Evolutionary conservation across 2,888 invertebrate genomes (phyloP).

Genomic region (Argyresthia goedartella): DNA sequence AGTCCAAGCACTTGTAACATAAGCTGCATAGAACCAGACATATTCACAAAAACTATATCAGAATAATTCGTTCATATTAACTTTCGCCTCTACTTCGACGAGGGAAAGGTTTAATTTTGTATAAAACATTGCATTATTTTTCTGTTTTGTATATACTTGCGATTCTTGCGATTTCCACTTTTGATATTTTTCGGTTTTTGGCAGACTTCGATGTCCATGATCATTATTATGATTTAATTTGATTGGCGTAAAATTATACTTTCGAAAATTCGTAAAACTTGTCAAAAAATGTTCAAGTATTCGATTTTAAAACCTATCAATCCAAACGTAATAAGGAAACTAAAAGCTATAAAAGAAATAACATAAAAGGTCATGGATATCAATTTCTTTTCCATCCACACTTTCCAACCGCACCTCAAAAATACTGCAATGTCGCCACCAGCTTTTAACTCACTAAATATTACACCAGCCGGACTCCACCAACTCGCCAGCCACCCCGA

Average conservation of each 20-base stretch:
- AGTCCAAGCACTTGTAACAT: too few species aligned
- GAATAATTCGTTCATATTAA: slow-evolving; percentile 14
- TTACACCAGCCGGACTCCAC: background rate
- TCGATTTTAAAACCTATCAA: too few species aligned
- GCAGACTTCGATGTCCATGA: background rate
- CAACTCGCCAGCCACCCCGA: slow-evolving; percentile 10
- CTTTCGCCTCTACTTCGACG: slow-evolving; percentile 31
- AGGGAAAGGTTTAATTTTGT: background rate
- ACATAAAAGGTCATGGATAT: too few species aligned
- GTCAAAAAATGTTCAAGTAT: too few species aligned
- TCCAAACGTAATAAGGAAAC: too few species aligned
- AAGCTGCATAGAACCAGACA: slow-evolving; percentile 17
- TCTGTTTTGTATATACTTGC: background rate
- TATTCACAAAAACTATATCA: slow-evolving; percentile 3
- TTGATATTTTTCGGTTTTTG: background rate
- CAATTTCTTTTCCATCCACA: too few species aligned
- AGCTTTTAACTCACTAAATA: background rate
- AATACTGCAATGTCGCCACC: background rate
- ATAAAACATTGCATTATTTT: slow-evolving; percentile 8
- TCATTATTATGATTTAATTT: too few species aligned
- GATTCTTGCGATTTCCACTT: background rate
- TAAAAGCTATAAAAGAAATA: too few species aligned
- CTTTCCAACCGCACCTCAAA: background rate
- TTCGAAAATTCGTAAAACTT: too few species aligned
- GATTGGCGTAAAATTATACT: too few species aligned